These are phyloP conservation scores for Drosophila mayaguana DNA, from an alignment of 2,888 invertebrate species.

Conservation along the genomic window DNA sequence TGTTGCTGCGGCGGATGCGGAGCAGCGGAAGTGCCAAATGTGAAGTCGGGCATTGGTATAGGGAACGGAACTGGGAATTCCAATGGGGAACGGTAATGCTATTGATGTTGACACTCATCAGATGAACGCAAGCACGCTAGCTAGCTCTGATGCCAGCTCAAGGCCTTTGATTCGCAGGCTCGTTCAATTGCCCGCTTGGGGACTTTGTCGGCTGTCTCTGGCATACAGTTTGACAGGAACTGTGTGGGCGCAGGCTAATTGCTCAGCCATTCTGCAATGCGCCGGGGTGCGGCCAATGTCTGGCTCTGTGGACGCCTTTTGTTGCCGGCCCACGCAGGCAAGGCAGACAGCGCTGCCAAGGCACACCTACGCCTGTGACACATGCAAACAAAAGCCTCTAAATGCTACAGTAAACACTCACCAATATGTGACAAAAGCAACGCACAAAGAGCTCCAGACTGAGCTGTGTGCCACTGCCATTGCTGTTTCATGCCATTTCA, in stretches of 20 bases:
- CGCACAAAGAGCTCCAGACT: not conserved
- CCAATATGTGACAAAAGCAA: not conserved
- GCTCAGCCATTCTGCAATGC: not conserved
- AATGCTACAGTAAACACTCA: constrained; percentile 41
- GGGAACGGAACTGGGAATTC: not conserved
- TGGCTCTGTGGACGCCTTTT: constrained; percentile 16
- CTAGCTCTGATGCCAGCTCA: not conserved
- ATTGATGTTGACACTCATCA: not conserved
- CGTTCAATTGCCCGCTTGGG: constrained; percentile 9
- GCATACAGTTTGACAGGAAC: constrained; percentile 22
- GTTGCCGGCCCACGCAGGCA: constrained; percentile 40
- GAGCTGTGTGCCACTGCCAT: not conserved
- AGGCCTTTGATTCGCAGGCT: not conserved
- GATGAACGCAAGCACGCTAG: constrained; percentile 4
- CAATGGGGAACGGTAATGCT: not conserved
- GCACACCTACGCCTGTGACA: constrained; percentile 41
- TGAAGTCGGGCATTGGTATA: not conserved
- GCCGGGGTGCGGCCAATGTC: constrained; percentile 21
- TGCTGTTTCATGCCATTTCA: not conserved
- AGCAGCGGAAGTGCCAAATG: not conserved
- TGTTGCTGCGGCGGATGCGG: constrained; percentile 13
- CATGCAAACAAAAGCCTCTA: constrained; percentile 13
- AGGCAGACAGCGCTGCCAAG: constrained; percentile 25
- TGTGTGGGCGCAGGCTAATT: constrained; percentile 1
- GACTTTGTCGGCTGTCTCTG: not conserved